Evolutionary conservation across 30 jellyfish, hydroid and myxozoan genomes (phyloP).

Genomic region (Aurelia aurita complex sp. Pacific): DNA sequence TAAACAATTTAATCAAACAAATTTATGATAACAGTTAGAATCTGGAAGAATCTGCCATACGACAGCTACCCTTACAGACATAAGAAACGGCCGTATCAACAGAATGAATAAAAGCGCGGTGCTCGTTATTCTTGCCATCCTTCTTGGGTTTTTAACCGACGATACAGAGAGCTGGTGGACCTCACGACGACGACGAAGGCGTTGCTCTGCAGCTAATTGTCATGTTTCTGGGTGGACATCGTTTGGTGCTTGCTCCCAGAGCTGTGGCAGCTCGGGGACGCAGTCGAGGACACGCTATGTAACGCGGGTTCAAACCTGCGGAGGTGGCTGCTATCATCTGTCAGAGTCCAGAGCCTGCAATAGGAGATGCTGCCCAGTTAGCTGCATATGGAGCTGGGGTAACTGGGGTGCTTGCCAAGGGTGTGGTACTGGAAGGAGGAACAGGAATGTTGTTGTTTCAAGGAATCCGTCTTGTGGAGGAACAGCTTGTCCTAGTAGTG

Average conservation of each 20-base stretch:
- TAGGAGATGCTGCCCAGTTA: slow-evolving; percentile 76
- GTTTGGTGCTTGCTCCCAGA: slow-evolving; percentile 27
- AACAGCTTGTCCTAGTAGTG: slow-evolving; percentile 19
- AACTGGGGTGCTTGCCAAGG: slow-evolving; percentile 88
- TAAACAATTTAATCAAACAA: too few species aligned
- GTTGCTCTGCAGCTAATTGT: slow-evolving; percentile 56
- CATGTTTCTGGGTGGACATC: slow-evolving; percentile 54
- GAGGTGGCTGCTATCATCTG: slow-evolving; percentile 60
- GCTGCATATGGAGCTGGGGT: slow-evolving; percentile 70
- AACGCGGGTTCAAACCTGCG: slow-evolving; percentile 47
- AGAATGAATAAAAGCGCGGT: neutral
- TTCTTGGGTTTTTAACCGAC: neutral
- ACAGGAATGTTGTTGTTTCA: slow-evolving; percentile 41
- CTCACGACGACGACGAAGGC: slow-evolving; percentile 33
- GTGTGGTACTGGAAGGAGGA: slow-evolving; percentile 70
- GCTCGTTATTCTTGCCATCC: neutral
- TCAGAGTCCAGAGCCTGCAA: slow-evolving; percentile 58
- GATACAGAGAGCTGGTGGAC: slow-evolving; percentile 38
- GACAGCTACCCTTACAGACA: too few species aligned
- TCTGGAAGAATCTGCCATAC: too few species aligned
- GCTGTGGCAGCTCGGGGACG: slow-evolving; percentile 58
- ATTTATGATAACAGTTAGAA: too few species aligned
- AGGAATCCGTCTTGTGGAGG: slow-evolving; percentile 74
- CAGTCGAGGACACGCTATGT: slow-evolving; percentile 42
- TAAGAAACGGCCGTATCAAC: too few species aligned